These are phyloP conservation scores for Leuciscus idus DNA, from an alignment of 2,113 vertebrate genomes.

Conservation along the genomic window DNA sequence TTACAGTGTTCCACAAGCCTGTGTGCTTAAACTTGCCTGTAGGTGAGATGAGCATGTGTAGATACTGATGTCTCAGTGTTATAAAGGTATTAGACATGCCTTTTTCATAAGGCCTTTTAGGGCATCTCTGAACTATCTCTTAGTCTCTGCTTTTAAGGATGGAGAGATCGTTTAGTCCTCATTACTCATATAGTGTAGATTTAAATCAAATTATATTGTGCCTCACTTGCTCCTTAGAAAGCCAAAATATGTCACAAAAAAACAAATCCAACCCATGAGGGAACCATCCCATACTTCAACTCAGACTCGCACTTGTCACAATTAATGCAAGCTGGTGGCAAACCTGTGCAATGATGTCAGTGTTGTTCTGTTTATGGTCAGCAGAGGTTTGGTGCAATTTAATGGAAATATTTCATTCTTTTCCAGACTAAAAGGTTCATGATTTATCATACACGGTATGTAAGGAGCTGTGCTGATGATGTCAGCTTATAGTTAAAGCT, in stretches of 20 bases:
- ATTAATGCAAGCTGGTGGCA: not conserved
- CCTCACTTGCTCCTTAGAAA: conserved; percentile 34
- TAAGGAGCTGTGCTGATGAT: conserved; percentile 11
- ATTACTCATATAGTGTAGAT: not conserved
- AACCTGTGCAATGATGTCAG: conserved; percentile 21
- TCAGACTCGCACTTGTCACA: not conserved
- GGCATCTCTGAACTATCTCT: not conserved
- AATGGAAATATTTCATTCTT: conserved; percentile 16
- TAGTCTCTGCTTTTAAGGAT: not conserved
- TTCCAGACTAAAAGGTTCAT: conserved; percentile 10
- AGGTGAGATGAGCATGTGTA: conserved; percentile 3
- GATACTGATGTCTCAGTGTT: conserved; percentile 10
- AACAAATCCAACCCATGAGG: not conserved
- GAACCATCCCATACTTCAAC: conserved; percentile 5
- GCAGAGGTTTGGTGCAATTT: not conserved
- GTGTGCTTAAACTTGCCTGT: conserved; percentile 8
- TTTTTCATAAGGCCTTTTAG: conserved; percentile 14
- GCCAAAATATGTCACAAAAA: conserved; percentile 18
- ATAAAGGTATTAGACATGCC: conserved; percentile 8
- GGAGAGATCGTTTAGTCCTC: not conserved
- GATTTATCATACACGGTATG: not conserved
- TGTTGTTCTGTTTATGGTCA: conserved; percentile 12
- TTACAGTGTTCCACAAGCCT: not conserved
- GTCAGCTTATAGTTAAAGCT: conserved; percentile 2
- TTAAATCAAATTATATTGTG: conserved; percentile 17